Conservation (phyloP, 2,113 vertebrate species). For the human region GRCh38 chr11:115748001-115748500, state of each 20-base stretch:
- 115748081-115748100: not conserved
- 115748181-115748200: slow-evolving; percentile 37
- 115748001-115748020: not conserved
- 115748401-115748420: slow-evolving; percentile 81
- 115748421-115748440: slow-evolving; percentile 82
- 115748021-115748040: not conserved
- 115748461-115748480: slow-evolving; percentile 63
- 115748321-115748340: slow-evolving; percentile 81
- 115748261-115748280: slow-evolving; percentile 79
- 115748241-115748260: slow-evolving; percentile 74
- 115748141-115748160: not conserved
- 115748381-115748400: slow-evolving; percentile 85
- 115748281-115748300: slow-evolving; percentile 80
- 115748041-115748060: not conserved
- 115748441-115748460: slow-evolving; percentile 81
- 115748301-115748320: slow-evolving; percentile 82
- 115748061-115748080: not conserved
- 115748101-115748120: not conserved
- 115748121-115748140: not conserved
- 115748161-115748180: not conserved
- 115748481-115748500: slow-evolving; percentile 70
- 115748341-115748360: slow-evolving; percentile 82
- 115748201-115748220: slow-evolving; percentile 57
- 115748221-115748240: slow-evolving; percentile 69
- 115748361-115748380: slow-evolving; percentile 85